Evolutionary conservation across 2,113 vertebrate species (phyloP).

Genomic region (Odocoileus hemionus): DNA sequence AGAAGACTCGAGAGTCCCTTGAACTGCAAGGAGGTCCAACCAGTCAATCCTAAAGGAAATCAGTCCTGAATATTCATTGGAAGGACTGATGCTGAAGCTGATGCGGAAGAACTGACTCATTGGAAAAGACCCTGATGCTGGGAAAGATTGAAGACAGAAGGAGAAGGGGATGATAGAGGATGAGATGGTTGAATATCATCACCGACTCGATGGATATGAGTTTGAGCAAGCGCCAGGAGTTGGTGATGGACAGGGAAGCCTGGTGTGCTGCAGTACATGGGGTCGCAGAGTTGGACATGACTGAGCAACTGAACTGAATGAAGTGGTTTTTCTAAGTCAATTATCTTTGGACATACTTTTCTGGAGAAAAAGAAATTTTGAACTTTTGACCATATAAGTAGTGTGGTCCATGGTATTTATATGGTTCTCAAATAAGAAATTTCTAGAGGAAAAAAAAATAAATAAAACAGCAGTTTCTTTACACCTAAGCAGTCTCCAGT

Average conservation of each 20-base stretch:
- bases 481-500: not conserved
- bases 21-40: not conserved
- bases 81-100: not conserved
- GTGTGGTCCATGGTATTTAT: not conserved
- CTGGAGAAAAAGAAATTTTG: not conserved
- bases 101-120: accelerated
- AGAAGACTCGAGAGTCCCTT: not conserved
- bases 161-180: not conserved
- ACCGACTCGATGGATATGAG: not conserved
- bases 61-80: not conserved
- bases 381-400: not conserved
- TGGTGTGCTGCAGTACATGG: not conserved
- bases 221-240: accelerated
- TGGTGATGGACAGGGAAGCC: not conserved
- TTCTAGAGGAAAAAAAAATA: not conserved
- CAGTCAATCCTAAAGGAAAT: not conserved
- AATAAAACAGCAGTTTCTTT: not conserved
- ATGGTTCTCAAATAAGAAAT: not conserved
- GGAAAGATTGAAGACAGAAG: not conserved
- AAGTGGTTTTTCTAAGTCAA: not conserved
- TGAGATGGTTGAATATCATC: not conserved
- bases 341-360: not conserved
- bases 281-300: not conserved
- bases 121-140: not conserved
- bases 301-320: not conserved